Evolutionary conservation across 2,888 invertebrate species (phyloP), one percentile per base, ranked within the genome.

Genomic region (Tridacna crocea): DNA sequence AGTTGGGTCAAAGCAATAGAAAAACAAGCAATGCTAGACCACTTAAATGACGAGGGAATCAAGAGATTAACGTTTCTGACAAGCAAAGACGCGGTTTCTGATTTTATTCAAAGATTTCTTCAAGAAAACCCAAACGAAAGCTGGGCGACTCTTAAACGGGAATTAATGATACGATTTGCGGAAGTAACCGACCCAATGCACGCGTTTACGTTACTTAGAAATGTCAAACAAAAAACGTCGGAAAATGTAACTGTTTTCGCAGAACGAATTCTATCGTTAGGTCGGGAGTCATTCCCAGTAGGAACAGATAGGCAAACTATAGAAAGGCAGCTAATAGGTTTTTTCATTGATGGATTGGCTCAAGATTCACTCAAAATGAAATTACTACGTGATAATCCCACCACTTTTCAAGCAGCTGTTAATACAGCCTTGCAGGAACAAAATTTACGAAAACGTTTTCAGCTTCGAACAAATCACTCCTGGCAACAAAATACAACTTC

Each of bases 181-280:
- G 78, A 84, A 55, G 55, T 82, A 15, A 24, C 68, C 15, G 83
- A 82, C 46, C 48, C 75, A 26, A 82, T 81, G 70, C 80, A 81
- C 51, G 81, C 83, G 51, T 78, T 86, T 13, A 60, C 55, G 8
- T 26, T 84, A 19, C n/a, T 82, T 10, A 51, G 80, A 12, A 61
- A 68, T 13, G 58, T 82, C 26, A 80, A 65, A 66, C 83, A 87
- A 79, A 63, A 75, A 24, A 36, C 22, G 15, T 15, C 19, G 19
- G 83, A 84, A 75, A 76, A 73, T 24, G 79, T 81, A 10, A 75
- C 73, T 15, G 70, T 82, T 17, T 84, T 51, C 55, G 80, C 77
- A 13, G 83, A 87, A 27, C 66, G 84, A 48, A 48, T 87, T 13
- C 24, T 79, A 0, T 47, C 51, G 0, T 22, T 80, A n/a, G 82